phyloP scores from a whole-genome alignment of 2,888 invertebrate species.

The Digitonthophagus gazella region DNA sequence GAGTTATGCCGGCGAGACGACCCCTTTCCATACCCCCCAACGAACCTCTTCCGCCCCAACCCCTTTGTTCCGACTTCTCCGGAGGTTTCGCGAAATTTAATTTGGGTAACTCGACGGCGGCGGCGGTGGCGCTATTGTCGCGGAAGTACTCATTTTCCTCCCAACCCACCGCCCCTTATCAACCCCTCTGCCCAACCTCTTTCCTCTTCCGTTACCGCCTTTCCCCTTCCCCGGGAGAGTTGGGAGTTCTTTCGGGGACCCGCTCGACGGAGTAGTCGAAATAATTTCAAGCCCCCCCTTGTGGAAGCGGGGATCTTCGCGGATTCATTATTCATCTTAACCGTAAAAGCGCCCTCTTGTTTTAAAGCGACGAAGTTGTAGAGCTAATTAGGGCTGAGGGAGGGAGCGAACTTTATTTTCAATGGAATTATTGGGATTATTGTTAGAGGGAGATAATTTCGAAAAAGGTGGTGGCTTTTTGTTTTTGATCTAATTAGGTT shows the following conservation, averaged over 20 bases:
- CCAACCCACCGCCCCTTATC: background rate
- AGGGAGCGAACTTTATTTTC: conserved; percentile 11
- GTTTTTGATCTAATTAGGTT: background rate
- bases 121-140: conserved; percentile 16
- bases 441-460: conserved; percentile 4
- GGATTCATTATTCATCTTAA: conserved; percentile 28
- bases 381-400: conserved; percentile 7
- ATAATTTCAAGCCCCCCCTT: conserved; percentile 22
- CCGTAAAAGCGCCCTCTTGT: conserved; percentile 16
- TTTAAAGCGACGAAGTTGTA: conserved; percentile 14
- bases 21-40: conserved; percentile 10
- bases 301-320: conserved; percentile 12
- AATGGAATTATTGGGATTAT: conserved; percentile 19
- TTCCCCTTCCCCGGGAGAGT: background rate
- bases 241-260: background rate
- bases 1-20: conserved; percentile 36
- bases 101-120: conserved; percentile 44
- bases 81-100: conserved; percentile 47
- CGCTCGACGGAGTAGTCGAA: conserved; percentile 1
- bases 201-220: conserved; percentile 4
- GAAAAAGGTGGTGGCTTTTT: conserved; percentile 5
- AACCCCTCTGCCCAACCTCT: background rate
- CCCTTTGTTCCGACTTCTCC: conserved; percentile 17
- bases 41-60: background rate
- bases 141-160: background rate